Evolutionary conservation across 1,140 invertebrate genomes (phyloP).

Genomic region (Chelonus insularis): DNA sequence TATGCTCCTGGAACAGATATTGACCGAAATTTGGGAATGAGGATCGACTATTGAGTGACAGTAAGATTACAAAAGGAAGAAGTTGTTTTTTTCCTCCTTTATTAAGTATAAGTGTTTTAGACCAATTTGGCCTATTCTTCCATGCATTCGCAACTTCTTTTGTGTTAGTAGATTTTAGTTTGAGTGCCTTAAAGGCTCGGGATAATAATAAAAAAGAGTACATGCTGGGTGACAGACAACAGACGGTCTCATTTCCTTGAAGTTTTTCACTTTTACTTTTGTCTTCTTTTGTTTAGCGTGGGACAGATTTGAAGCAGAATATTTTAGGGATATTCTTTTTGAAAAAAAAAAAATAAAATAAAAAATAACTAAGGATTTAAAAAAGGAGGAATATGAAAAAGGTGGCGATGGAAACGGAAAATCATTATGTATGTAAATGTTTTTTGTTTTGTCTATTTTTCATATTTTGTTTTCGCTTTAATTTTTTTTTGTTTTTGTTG

Average conservation of each 20-base stretch:
- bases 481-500: slow-evolving; percentile 30
- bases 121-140: slow-evolving; percentile 6
- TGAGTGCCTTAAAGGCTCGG: neutral
- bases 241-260: slow-evolving; percentile 6
- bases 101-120: neutral
- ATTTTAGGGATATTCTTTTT: neutral
- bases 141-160: neutral
- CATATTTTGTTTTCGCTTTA: slow-evolving; percentile 30
- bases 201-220: neutral
- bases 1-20: slow-evolving; percentile 62
- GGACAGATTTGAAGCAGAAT: slow-evolving; percentile 4
- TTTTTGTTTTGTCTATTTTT: slow-evolving; percentile 28
- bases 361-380: neutral
- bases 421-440: slow-evolving; percentile 25
- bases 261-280: slow-evolving; percentile 5
- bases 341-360: neutral
- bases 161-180: neutral
- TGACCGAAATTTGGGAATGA: slow-evolving; percentile 53
- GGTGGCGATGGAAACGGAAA: neutral
- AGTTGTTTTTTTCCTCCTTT: too few relatives aligned
- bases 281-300: slow-evolving; percentile 7
- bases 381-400: neutral
- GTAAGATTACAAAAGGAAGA: neutral
- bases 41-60: slow-evolving; percentile 38
- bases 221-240: slow-evolving; percentile 16